A percentile compares a stretch with the other conserved stretches of the same genome.
Evolutionary conservation across 2,888 invertebrate species (phyloP).

Genomic region (Oscheius onirici): DNA sequence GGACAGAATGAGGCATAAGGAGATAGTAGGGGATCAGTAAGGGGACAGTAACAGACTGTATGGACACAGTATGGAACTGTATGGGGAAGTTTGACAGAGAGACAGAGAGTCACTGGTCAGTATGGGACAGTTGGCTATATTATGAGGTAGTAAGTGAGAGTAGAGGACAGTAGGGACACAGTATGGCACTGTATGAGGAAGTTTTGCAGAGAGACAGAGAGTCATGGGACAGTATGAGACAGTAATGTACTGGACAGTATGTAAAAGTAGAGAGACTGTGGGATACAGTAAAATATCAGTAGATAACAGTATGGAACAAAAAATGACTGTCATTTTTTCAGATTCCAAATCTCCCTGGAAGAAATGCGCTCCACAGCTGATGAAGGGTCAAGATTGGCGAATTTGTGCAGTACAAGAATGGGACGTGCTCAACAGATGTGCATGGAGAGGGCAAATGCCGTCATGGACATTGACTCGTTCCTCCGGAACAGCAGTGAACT

Average conservation of each 20-base stretch:
- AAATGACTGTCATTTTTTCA: slow-evolving; percentile 29
- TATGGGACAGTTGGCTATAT: too few species aligned
- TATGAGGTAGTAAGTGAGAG: too few species aligned
- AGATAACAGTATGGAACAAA: too few species aligned
- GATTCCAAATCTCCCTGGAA: slow-evolving; percentile 42
- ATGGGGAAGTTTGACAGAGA: too few species aligned
- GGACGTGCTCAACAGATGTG: slow-evolving; percentile 56
- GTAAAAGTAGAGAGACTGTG: not conserved
- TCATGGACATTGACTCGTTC: slow-evolving; percentile 52
- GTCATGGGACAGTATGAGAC: not conserved
- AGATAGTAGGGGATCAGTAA: too few species aligned
- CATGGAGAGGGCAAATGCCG: slow-evolving; percentile 52
- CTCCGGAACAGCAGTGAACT: slow-evolving; percentile 42
- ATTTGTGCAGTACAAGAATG: slow-evolving; percentile 57
- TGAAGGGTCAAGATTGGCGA: slow-evolving; percentile 51
- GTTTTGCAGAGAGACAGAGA: not conserved
- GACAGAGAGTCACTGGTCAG: too few species aligned
- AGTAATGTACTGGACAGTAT: not conserved
- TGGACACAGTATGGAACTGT: too few species aligned
- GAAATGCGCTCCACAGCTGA: slow-evolving; percentile 45
- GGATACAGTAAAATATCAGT: too few species aligned
- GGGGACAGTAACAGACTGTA: too few species aligned
- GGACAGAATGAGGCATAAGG: too few species aligned
- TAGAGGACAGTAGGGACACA: too few species aligned
- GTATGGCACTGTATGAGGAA: not conserved